Percentiles rank a stretch among this genome's conserved stretches.
phyloP scores from a whole-genome alignment of 2,797 vertebrate species.

The Sciurus vulgaris region DNA sequence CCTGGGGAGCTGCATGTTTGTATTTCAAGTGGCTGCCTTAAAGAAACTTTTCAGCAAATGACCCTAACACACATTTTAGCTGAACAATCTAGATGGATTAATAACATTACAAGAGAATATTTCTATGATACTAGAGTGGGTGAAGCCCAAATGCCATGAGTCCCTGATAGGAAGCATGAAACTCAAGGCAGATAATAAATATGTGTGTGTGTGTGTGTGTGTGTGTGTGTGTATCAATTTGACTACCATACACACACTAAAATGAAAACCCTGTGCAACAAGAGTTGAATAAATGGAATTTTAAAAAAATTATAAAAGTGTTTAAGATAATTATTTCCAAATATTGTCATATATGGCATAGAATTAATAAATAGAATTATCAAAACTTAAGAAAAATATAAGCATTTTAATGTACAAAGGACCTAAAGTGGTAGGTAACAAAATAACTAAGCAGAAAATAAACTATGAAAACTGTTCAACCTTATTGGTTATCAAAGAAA shows the following conservation, averaged over 20 bases:
- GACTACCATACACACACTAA: neutral
- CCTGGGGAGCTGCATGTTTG: neutral
- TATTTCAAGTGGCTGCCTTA: neutral
- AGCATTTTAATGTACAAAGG: neutral
- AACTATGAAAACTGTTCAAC: neutral
- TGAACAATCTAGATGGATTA: neutral
- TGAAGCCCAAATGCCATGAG: neutral
- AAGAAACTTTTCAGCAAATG: neutral
- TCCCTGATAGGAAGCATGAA: neutral
- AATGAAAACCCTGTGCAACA: neutral
- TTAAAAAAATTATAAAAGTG: neutral
- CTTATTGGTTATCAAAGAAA: neutral
- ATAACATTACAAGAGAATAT: neutral
- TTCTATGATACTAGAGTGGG: neutral
- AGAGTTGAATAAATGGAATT: neutral
- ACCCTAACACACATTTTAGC: slow-evolving; percentile 1
- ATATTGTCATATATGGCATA: neutral
- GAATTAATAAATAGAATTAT: neutral
- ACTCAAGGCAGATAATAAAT: neutral
- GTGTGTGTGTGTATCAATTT: neutral
- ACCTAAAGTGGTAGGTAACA: neutral
- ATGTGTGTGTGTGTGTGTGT: too few species aligned
- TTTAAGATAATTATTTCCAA: neutral
- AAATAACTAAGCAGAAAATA: neutral
- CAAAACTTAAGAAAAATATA: slow-evolving; percentile 6